Evolutionary conservation across 2,888 invertebrate species (phyloP), one percentile per base, ranked within the genome.

Genomic region (Xylota sylvarum): DNA sequence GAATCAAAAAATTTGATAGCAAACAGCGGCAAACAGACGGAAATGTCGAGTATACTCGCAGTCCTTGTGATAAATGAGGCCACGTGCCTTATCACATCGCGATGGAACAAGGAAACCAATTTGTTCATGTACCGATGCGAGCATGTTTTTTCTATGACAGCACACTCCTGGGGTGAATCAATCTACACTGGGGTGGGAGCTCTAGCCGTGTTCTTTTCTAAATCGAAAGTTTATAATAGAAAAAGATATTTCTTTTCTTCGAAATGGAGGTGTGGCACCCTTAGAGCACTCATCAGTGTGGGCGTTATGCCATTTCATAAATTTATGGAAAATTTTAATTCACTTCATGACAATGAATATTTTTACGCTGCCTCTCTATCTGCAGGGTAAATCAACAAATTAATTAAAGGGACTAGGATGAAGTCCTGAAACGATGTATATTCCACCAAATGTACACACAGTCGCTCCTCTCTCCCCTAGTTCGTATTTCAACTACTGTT

Each of bases 71-170:
- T 90, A 91, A 91, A 91, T 90, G 91, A 90, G 90, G 91, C 90
- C 91, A 91, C 91, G 91, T 91, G 91, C 89, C 91, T 90, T 91
- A 91, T 91, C 91, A 23, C 23, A 80, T 73, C 82, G 82, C 48
- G 46, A 64, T 23, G 48, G 81, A 62, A 87, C 80, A 83, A 79
- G 79, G 76, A 77, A 88, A 77, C 86, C 86, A 86, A 86, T 86
- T 86, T 86, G 85, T 85, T 67, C 65, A 55, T 81, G 48, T 37
- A 64, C 69, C 65, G 76, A 80, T 70, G 64, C 40, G 27, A 79
- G 67, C 50, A 62, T 79, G 83, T 84, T 79, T 84, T 79, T 62
- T 32, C 79, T 79, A 40, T 83, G 72, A 74, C 55, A 80, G 64
- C 23, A 23, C 23, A 23, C 19, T 76, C 80, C 3, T 50, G 80